Base-by-base conservation (phyloP, 2,113 vertebrate genomes). In the Cephalopholis sonnerati region DNA sequence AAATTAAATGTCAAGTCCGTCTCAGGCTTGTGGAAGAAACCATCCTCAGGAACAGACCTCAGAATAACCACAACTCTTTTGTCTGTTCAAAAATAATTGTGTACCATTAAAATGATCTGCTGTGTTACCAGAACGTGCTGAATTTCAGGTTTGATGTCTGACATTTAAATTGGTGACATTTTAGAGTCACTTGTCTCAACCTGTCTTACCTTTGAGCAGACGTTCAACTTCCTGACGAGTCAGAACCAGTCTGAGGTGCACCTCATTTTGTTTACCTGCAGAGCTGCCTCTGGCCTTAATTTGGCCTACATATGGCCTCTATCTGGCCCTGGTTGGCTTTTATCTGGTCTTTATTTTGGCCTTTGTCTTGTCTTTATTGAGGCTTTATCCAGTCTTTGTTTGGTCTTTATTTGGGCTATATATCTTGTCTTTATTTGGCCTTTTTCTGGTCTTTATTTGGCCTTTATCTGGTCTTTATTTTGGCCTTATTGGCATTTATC, bases 121-220 rank as follows among this genome's bases (percentile, higher is more conserved):
- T 39, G 17, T 41, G 50, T n/a, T 51, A 9, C 17, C 7, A 32
- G 55, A 11, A 24, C 2, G 4, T 25, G 15, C 8, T 61, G 8
- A 69, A 46, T 12, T 62, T 58, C 48, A 55, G 11, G 2, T 64
- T 54, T 32, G 3, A 39, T 51, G 57, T 20, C 48, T 50, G 51
- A 69, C 46, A 74, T 73, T 73, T 54, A 3, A 27, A 22, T 50
- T 3, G 0, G 15, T 51, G 24, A 25, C 32, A 57, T 55, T 76
- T 65, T 3, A 84, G 12, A 46, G 44, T 70, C 62, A 22, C 39
- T 57, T 0, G 79, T 78, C 20, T 41, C 5, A 25, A 29, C 79
- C 7, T 54, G 79, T 41, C 27, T 58, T 58, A 70, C 84, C 74
- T 81, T 76, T 48, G 39, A 70, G 24, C 50, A 58, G 39, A 48